Evolutionary conservation across 2,113 vertebrate genomes (phyloP), one percentile per base, ranked within the genome.

Genomic region (Cheilinus undulatus): DNA sequence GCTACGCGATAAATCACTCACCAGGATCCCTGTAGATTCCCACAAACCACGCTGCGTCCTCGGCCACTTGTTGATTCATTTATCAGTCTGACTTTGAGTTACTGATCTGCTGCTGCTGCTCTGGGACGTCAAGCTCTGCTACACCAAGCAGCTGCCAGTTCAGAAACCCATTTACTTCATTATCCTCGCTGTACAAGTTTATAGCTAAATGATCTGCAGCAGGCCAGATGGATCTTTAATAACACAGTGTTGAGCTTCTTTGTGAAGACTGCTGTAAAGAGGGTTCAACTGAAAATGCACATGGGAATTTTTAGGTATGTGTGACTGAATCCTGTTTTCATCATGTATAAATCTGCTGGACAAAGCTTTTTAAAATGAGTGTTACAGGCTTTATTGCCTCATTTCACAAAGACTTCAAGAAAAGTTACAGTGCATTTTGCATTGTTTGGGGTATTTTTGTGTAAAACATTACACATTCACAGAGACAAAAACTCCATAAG

Each of bases 221-320:
- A n/a, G 48, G 20, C 53, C 20, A 60, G 74, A 82, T 75, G 13
- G 54, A 38, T 27, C 87, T 87, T 86, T 85, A 84, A 85, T 82
- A 66, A 38, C 34, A 24, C 28, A 48, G 36, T 42, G 43, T 59
- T 30, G 34, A 69, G 59, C 49, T 17, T 46, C 73, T 69, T 59
- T 61, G 26, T 71, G 38, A 63, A 52, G 15, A 71, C n/a, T 45
- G 7, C 56, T 23, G 48, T 53, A 24, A 62, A 7, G 46, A 10
- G 23, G 28, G 42, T 45, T 45, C 13, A 40, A 12, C 4, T 15
- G 38, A 15, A 40, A 15, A 15, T 14, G 15, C 38, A 45, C 42
- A 20, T 45, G 19, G 19, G 19, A 6, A n/a, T n/a, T n/a, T n/a
- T 45, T 19, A 45, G 42, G 42, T 45, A 45, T n/a, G 42, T 45